Percentiles rank a stretch among this genome's conserved stretches.
Evolutionary conservation across 1,140 invertebrate species (phyloP).

Genomic region (Drosophila dunni): DNA sequence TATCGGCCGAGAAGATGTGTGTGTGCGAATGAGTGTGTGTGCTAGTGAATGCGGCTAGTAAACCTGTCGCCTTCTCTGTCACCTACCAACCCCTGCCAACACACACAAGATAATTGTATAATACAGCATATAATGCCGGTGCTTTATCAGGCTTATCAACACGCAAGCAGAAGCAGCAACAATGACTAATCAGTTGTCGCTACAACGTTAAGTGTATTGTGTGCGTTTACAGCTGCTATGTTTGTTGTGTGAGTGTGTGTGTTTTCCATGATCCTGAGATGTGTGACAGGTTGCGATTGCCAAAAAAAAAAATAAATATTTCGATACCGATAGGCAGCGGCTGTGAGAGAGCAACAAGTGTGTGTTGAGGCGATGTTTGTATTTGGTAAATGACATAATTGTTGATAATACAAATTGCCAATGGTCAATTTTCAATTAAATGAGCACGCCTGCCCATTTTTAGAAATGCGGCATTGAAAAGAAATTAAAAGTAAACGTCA

Average conservation of each 20-base stretch:
- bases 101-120: slow-evolving; percentile 58
- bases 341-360: slow-evolving; percentile 30
- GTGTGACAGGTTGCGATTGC: slow-evolving; percentile 31
- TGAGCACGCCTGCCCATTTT: slow-evolving; percentile 63
- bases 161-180: slow-evolving; percentile 48
- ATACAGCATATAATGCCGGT: slow-evolving; percentile 64
- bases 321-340: slow-evolving; percentile 34
- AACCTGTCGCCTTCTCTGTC: slow-evolving; percentile 45
- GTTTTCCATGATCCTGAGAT: slow-evolving; percentile 34
- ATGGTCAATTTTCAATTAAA: slow-evolving; percentile 50
- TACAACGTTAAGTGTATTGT: slow-evolving; percentile 11
- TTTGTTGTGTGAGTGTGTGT: slow-evolving; percentile 17
- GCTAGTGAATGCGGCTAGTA: slow-evolving; percentile 10
- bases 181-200: slow-evolving; percentile 61
- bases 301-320: slow-evolving; percentile 9
- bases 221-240: slow-evolving; percentile 23
- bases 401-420: slow-evolving; percentile 71
- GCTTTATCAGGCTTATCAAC: slow-evolving; percentile 75
- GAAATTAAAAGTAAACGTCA: slow-evolving; percentile 81
- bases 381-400: slow-evolving; percentile 75
- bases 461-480: slow-evolving; percentile 75
- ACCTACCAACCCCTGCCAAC: slow-evolving; percentile 33
- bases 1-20: slow-evolving; percentile 18
- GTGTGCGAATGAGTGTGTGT: not conserved
- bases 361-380: slow-evolving; percentile 27